These are phyloP conservation scores for Mesembrinibis cayennensis DNA, from an alignment of 2,113 vertebrate species.

Conservation along the genomic window DNA sequence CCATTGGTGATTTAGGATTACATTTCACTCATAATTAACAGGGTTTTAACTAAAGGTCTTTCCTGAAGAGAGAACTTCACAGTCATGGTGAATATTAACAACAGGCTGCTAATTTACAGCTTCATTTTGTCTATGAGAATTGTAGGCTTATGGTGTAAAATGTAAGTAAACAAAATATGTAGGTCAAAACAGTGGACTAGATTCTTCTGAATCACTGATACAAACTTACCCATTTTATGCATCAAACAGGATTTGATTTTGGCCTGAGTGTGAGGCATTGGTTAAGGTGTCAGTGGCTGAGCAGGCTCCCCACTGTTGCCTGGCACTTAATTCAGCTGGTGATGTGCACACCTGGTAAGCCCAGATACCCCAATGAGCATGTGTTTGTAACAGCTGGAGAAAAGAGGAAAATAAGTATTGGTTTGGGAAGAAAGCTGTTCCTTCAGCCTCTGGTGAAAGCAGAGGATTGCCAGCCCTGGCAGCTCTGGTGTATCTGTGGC, in stretches of 20 bases:
- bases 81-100: not conserved
- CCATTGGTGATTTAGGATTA: not conserved
- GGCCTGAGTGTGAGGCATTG: not conserved
- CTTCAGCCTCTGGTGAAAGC: not conserved
- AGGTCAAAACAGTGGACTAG: not conserved
- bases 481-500: not conserved
- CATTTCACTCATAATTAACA: not conserved
- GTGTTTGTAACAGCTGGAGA: not conserved
- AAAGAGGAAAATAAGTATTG: not conserved
- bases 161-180: not conserved
- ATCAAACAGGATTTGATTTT: not conserved
- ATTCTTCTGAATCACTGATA: not conserved
- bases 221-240: not conserved
- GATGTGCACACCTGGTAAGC: rapidly evolving
- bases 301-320: not conserved
- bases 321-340: not conserved
- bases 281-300: not conserved
- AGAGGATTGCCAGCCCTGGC: not conserved
- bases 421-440: not conserved
- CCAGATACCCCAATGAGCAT: rapidly evolving
- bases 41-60: not conserved
- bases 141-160: not conserved
- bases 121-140: not conserved
- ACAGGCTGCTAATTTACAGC: not conserved
- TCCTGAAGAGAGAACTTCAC: not conserved